Conservation (phyloP, 2,797 vertebrate genomes). For the Parotocinclus haroldoi region DNA sequence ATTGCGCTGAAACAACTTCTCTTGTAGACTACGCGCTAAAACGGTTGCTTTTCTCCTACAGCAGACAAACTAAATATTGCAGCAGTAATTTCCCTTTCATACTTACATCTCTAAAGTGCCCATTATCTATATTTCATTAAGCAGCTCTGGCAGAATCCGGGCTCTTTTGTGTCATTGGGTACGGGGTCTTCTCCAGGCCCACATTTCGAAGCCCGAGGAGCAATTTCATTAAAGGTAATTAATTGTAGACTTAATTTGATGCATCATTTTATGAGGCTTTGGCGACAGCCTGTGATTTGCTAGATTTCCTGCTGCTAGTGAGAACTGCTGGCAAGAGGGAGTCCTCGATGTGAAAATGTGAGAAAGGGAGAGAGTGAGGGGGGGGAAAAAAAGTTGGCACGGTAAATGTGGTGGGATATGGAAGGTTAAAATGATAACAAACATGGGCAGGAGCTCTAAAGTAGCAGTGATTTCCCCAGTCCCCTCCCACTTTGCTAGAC, state of each 20-base stretch:
- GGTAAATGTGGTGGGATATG: slow-evolving; percentile 26
- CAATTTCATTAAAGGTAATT: slow-evolving; percentile 51
- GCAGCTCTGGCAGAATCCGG: slow-evolving; percentile 17
- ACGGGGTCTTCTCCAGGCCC: slow-evolving; percentile 28
- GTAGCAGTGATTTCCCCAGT: slow-evolving; percentile 41
- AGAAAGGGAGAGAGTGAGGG: slow-evolving; percentile 3
- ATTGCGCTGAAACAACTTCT: slow-evolving; percentile 6
- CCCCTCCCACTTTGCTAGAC: slow-evolving; percentile 41
- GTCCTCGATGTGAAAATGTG: not conserved
- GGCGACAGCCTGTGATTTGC: slow-evolving; percentile 43
- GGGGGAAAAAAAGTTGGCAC: not conserved
- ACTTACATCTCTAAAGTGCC: slow-evolving; percentile 14
- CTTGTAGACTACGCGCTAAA: too few species aligned
- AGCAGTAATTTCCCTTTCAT: not conserved
- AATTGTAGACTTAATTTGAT: slow-evolving; percentile 47
- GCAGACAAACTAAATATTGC: not conserved
- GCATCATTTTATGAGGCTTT: slow-evolving; percentile 49
- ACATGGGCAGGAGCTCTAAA: slow-evolving; percentile 30
- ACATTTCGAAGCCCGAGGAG: slow-evolving; percentile 22
- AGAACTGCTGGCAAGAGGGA: slow-evolving; percentile 30
- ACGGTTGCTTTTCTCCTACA: too few species aligned
- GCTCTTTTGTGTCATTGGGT: slow-evolving; percentile 13
- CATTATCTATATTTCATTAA: slow-evolving; percentile 35
- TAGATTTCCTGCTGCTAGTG: slow-evolving; percentile 23
- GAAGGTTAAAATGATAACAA: slow-evolving; percentile 34